Evolutionary conservation across 2,797 vertebrate species (phyloP).

Genomic region (Nyctibius grandis): DNA sequence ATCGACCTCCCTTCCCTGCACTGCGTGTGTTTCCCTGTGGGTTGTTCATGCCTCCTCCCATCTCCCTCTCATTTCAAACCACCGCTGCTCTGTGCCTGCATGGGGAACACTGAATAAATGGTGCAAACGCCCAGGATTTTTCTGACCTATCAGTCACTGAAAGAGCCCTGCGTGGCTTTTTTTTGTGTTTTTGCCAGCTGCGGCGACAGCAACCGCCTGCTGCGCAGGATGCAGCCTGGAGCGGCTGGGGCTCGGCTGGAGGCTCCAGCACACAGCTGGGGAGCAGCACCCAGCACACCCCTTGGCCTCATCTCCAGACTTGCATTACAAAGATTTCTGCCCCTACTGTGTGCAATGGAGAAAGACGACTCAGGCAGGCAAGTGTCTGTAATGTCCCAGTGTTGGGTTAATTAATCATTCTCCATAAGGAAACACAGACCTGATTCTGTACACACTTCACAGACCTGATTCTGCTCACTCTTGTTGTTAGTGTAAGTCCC

Average conservation of each 20-base stretch:
- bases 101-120: not conserved
- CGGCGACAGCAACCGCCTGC: fast-evolving
- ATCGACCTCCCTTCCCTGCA: not conserved
- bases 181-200: not conserved
- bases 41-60: not conserved
- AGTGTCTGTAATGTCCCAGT: no score
- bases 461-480: not conserved
- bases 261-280: not conserved
- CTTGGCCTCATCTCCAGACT: not conserved
- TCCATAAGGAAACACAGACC: not conserved
- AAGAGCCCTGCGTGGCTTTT: not conserved
- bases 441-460: not conserved
- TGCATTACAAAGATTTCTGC: not conserved
- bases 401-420: not conserved
- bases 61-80: not conserved
- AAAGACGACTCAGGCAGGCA: not conserved
- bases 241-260: fast-evolving
- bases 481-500: not conserved
- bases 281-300: not conserved
- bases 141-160: not conserved
- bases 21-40: not conserved
- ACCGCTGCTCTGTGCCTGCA: not conserved
- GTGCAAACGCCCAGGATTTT: not conserved
- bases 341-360: fast-evolving
- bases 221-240: no score